Percentiles rank a stretch among this genome's conserved stretches.
Evolutionary conservation across 2,113 vertebrate species (phyloP).

Genomic region (Pedionomus torquatus): DNA sequence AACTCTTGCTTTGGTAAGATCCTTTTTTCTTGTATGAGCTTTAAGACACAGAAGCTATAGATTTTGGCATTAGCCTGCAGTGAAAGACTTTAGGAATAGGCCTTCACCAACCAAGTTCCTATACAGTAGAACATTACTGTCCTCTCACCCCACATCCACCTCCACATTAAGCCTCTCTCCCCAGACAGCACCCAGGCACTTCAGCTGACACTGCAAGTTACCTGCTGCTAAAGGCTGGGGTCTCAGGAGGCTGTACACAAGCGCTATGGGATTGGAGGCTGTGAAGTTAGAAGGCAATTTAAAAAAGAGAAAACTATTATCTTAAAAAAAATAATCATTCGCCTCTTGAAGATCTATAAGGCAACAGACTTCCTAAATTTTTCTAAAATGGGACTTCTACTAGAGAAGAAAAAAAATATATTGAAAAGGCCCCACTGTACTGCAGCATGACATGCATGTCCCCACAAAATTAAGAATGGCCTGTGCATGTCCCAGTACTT

Average conservation of each 20-base stretch:
- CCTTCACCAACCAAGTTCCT: neutral
- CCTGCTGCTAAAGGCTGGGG: neutral
- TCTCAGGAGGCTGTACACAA: neutral
- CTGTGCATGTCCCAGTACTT: neutral
- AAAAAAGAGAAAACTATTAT: neutral
- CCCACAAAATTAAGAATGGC: neutral
- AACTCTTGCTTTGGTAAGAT: neutral
- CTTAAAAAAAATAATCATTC: neutral
- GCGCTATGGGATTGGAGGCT: neutral
- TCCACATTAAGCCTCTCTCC: neutral
- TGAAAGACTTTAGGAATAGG: neutral
- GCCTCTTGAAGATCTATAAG: neutral
- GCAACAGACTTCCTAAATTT: neutral
- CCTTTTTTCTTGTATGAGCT: neutral
- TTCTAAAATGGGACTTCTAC: neutral
- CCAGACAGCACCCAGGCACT: neutral
- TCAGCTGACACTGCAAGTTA: neutral
- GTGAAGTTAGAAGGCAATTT: neutral
- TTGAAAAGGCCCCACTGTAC: neutral
- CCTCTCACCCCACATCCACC: neutral
- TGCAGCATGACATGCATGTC: neutral
- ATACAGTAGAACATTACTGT: neutral
- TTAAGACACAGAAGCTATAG: neutral
- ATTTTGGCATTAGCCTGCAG: neutral
- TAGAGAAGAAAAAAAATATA: neutral